These are phyloP conservation scores for Malurus leucopterus DNA, from an alignment of 2,797 vertebrate genomes.

Conservation along the genomic window DNA sequence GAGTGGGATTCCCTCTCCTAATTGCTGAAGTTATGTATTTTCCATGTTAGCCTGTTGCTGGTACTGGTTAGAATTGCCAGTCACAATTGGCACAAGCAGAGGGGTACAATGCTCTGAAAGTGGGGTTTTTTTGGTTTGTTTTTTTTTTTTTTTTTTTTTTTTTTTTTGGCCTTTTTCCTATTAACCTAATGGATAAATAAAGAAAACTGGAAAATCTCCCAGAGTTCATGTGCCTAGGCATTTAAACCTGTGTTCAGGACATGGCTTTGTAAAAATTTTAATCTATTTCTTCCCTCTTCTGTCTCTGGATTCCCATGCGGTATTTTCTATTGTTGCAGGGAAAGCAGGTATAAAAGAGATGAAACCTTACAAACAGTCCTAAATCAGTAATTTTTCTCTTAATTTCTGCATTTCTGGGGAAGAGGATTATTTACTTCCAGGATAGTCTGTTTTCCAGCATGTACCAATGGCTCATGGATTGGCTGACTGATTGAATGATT, in stretches of 20 bases:
- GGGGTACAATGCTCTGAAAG: not conserved
- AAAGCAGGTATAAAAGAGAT: not conserved
- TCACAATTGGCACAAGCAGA: not conserved
- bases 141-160: not conserved
- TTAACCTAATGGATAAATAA: not conserved
- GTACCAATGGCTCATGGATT: not conserved
- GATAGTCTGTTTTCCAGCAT: not conserved
- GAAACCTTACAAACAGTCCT: not conserved
- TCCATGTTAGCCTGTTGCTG: not conserved
- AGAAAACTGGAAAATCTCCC: not conserved
- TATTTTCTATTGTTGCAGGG: not conserved
- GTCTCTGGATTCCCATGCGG: not conserved
- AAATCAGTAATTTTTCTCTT: not conserved
- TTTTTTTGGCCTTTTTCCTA: not conserved
- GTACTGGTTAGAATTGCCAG: fast-evolving
- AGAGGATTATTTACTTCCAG: not conserved
- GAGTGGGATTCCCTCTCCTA: not conserved
- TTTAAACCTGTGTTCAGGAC: not conserved
- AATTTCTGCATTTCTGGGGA: not conserved
- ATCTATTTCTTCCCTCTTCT: not conserved
- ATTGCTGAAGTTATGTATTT: not conserved
- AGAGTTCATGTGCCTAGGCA: not conserved
- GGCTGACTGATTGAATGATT: not conserved
- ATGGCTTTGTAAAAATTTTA: not conserved
- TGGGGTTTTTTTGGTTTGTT: not conserved